Evolutionary conservation across 1,140 invertebrate genomes (phyloP), one percentile per base, ranked within the genome.

Genomic region (Archivesica marissinica): DNA sequence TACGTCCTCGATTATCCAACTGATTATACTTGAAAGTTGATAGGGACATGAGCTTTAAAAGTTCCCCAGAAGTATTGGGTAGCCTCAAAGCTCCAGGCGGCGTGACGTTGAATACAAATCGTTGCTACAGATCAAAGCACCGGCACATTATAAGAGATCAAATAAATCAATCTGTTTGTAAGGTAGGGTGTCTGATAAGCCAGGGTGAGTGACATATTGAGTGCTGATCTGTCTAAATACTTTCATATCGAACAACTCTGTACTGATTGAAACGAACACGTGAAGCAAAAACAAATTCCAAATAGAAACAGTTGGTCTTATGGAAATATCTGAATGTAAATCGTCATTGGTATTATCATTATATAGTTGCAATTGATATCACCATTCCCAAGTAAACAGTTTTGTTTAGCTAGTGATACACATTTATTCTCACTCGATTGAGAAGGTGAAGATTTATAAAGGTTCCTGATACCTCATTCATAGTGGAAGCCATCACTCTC

Each of bases 111-210:
- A 75, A 15, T 52, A 75, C 47, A 54, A 35, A 75, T 75, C 72
- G 30, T 9, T 64, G 59, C 7, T 35, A 35, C 59, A 87, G 86
- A 90, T 92, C 91, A 92, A 91, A 85, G 54, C 66, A 47, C 30
- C 38, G 84, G 68, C 82, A 78, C 81, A 89, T 89, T 86, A 89
- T 85, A 74, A 54, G 54, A 74, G 87, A 79, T 86, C 87, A 88
- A 90, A 92, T 92, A 90, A 89, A 92, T 92, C 91, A 91, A 90
- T 90, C 89, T 88, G 78, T 78, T 75, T 82, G 87, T 87, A 90
- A n/a, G 89, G 86, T 84, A 87, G 81, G 88, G 88, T 91, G 90
- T 89, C 90, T 88, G 90, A 92, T 85, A 85, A 85, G 41, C 56
- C 39, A 17, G 3, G 11, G 15, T 77, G 82, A 85, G 68, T 85